Base-by-base conservation (phyloP, 2,888 invertebrate species). In the Bugulina stolonifera region DNA sequence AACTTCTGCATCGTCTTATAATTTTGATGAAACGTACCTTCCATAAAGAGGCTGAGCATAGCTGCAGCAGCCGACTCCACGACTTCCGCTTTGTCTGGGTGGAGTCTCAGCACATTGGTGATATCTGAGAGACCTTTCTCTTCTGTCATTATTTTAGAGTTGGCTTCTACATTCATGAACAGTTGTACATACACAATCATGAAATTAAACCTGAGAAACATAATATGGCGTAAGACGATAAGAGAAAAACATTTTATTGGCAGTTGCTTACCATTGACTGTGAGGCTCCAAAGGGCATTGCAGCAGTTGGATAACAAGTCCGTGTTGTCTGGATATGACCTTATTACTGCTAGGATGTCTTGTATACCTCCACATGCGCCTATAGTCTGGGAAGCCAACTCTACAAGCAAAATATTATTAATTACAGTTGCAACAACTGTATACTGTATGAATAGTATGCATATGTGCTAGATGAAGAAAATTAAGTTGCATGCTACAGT, bases 221-320 rank as follows among this genome's bases (percentile, higher is more conserved):
- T n/a, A n/a, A n/a, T n/a, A n/a, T n/a, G n/a, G n/a, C n/a, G n/a
- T n/a, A n/a, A n/a, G n/a, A n/a, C n/a, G n/a, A n/a, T n/a, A n/a
- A n/a, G 18, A 43, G 18, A 43, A 43, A 43, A 18, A 43, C 43
- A 43, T 43, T 43, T 43, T 43, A 43, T 10, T 43, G 5, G 18
- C 43, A 43, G 5, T 43, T 43, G 71, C 72, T n/a, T 25, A 76
- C 76, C 76, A 73, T 78, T 77, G 23, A 81, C 78, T 35, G 79
- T 77, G 18, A 82, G 77, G 69, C 79, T 79, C 82, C 82, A 82
- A 23, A 82, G 75, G 22, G 82, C 81, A 75, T 78, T 79, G 55
- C 80, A 79, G 73, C 80, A 79, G 10, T 80, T 76, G 22, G 80
- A 76, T 71, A 75, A 75, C 18, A 82, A 73, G 14, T 77, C 76